phyloP scores from a whole-genome alignment of 2,113 vertebrate genomes.

The Cygnus atratus region DNA sequence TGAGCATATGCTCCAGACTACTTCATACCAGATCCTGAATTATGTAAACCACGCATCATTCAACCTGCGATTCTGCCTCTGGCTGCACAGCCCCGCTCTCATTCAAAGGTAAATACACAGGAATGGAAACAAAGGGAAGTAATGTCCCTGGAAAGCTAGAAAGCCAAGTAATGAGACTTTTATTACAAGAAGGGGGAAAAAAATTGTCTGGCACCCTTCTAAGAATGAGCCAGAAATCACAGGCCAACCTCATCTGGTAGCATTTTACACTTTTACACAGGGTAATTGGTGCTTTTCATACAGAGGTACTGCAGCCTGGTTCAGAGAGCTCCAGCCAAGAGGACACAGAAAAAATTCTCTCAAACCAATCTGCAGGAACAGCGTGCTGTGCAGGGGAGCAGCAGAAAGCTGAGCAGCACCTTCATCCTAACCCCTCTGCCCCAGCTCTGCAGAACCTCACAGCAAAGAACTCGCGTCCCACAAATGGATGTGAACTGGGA shows the following conservation, averaged over 20 bases:
- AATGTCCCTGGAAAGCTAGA: neutral
- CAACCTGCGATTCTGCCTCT: neutral
- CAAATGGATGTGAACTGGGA: neutral
- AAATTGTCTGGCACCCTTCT: neutral
- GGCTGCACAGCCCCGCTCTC: slow-evolving; percentile 7
- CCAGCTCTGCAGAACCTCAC: neutral
- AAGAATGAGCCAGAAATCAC: neutral
- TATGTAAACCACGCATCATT: neutral
- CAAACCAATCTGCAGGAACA: neutral
- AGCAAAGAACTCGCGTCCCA: neutral
- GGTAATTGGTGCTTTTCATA: neutral
- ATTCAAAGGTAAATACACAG: neutral
- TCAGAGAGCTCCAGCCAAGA: neutral
- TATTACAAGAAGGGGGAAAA: neutral
- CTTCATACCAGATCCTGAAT: neutral
- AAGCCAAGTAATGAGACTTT: neutral
- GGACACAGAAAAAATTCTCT: neutral
- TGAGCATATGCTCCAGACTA: neutral
- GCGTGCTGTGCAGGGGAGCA: neutral
- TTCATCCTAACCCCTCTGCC: neutral
- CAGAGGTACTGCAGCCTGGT: neutral
- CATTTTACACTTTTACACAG: rapidly evolving
- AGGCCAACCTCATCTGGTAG: rapidly evolving
- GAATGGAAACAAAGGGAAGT: neutral
- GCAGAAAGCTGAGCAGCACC: neutral